Percentiles rank a stretch among this genome's conserved stretches.
Evolutionary conservation across 2,888 invertebrate species (phyloP).

Genomic region (Drosophila recens): DNA sequence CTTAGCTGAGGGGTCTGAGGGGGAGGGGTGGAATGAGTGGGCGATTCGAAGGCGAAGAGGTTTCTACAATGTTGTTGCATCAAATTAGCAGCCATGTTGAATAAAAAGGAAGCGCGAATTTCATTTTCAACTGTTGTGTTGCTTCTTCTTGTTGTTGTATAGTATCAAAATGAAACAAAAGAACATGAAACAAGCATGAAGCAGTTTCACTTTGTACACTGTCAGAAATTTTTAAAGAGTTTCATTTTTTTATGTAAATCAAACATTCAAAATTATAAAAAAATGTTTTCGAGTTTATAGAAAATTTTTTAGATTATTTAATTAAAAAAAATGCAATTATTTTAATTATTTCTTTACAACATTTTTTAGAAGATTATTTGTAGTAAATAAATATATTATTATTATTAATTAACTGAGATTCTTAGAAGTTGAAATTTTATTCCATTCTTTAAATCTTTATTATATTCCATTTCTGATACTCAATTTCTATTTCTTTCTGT

Average conservation of each 20-base stretch:
- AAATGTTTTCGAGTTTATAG: too few species aligned
- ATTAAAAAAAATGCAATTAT: too few species aligned
- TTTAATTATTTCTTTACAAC: too few species aligned
- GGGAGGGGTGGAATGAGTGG: background rate
- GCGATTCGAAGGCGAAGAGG: background rate
- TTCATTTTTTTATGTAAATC: background rate
- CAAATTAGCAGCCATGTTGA: constrained; percentile 74
- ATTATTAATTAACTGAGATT: too few species aligned
- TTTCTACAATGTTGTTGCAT: constrained; percentile 74
- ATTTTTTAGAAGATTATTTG: too few species aligned
- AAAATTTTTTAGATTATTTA: too few species aligned
- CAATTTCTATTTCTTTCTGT: background rate
- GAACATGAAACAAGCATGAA: constrained; percentile 35
- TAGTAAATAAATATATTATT: too few species aligned
- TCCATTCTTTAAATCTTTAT: background rate
- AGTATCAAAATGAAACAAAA: constrained; percentile 42
- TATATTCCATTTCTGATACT: background rate
- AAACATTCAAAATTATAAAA: background rate
- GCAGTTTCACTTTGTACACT: constrained; percentile 30
- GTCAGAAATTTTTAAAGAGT: background rate
- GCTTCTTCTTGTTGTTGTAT: constrained; percentile 12
- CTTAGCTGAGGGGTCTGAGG: background rate
- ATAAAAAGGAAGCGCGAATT: constrained; percentile 68
- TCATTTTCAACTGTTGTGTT: constrained; percentile 35
- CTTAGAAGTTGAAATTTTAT: background rate